A percentile compares a stretch with the other conserved stretches of the same genome.
Conservation (phyloP, 2,797 vertebrate genomes). For the Gymnoscopelus microlampas region DNA sequence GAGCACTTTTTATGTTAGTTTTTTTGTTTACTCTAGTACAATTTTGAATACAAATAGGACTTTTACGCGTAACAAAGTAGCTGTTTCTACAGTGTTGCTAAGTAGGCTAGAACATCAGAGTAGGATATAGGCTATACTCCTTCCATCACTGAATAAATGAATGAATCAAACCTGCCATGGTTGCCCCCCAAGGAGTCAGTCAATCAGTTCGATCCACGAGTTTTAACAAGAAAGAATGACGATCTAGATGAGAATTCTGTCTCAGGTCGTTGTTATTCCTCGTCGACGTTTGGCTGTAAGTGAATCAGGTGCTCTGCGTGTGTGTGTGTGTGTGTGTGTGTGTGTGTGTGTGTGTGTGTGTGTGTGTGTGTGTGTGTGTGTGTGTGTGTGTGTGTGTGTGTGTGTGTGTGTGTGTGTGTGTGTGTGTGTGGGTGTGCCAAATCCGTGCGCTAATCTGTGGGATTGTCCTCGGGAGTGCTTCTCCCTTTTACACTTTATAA, state of each 20-base stretch:
- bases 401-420: too few relatives aligned
- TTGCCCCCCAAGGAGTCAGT: conserved; percentile 4
- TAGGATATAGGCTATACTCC: too few relatives aligned
- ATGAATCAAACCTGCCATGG: conserved; percentile 37
- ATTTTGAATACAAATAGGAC: too few relatives aligned
- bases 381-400: too few relatives aligned
- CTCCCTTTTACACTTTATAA: not conserved
- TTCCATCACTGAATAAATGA: not conserved
- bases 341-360: too few relatives aligned
- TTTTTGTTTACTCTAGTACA: too few relatives aligned
- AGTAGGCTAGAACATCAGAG: too few relatives aligned
- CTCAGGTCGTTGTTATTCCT: not conserved
- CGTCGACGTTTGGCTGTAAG: conserved; percentile 11
- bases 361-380: too few relatives aligned
- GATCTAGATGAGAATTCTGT: not conserved
- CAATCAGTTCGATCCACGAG: conserved; percentile 1
- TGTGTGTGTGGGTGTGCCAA: conserved; percentile 25
- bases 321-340: too few relatives aligned
- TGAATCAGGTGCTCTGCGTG: conserved; percentile 42
- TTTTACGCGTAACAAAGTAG: too few relatives aligned
- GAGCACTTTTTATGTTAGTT: too few relatives aligned
- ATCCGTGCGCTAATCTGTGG: conserved; percentile 73
- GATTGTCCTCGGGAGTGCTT: conserved; percentile 39
- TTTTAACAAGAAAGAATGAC: not conserved
- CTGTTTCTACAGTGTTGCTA: too few relatives aligned